A percentile compares a stretch with the other conserved stretches of the same genome.
phyloP scores from a whole-genome alignment of 2,888 invertebrate genomes.

The Noctua fimbriata region DNA sequence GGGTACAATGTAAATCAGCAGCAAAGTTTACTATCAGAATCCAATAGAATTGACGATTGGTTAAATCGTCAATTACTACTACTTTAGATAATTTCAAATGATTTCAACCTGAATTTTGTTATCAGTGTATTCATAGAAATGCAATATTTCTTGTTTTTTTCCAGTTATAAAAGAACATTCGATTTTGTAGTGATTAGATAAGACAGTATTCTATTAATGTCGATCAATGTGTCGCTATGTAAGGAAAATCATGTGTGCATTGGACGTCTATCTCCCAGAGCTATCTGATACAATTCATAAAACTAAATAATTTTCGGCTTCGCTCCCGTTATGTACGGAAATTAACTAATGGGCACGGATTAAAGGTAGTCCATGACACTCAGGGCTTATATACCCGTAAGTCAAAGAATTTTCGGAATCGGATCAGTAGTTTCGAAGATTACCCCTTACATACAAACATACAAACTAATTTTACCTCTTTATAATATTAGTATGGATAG shows the following conservation, averaged over 20 bases:
- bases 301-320: neutral
- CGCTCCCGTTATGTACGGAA: no score
- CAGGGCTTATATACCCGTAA: no score
- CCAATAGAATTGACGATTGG: neutral
- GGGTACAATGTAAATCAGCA: neutral
- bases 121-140: neutral
- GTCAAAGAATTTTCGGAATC: no score
- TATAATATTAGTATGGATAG: neutral
- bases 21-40: neutral
- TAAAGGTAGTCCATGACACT: no score
- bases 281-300: neutral
- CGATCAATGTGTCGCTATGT: neutral
- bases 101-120: neutral
- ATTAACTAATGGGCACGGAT: no score
- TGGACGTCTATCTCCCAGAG: no score
- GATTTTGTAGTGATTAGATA: conserved; percentile 13
- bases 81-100: neutral
- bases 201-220: neutral
- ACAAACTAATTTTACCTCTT: no score
- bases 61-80: no score
- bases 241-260: neutral
- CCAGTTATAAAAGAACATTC: neutral
- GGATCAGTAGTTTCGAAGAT: no score
- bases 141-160: neutral
- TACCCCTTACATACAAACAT: no score